Conservation (phyloP, 1,140 invertebrate genomes). For the Drosophila sechellia region DNA sequence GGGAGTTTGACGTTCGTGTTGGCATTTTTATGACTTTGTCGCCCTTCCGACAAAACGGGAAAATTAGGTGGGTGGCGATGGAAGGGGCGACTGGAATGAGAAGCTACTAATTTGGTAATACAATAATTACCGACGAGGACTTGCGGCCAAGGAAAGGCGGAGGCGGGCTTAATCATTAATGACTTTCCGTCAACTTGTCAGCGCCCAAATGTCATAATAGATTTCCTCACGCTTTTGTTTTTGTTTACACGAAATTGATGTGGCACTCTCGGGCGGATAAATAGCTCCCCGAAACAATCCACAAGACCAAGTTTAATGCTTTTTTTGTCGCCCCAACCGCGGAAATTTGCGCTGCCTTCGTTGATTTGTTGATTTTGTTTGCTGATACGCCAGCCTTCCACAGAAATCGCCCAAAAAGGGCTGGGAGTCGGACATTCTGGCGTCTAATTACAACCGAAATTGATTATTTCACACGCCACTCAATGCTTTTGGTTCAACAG, state of each 20-base stretch:
- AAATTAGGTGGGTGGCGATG: background rate
- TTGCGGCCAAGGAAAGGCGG: background rate
- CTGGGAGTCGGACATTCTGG: conserved; percentile 9
- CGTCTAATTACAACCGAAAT: conserved; percentile 42
- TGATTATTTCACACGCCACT: conserved; percentile 25
- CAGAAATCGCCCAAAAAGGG: conserved; percentile 13
- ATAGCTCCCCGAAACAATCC: background rate
- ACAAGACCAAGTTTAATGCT: conserved; percentile 42
- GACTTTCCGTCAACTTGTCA: conserved; percentile 80
- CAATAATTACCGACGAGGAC: conserved; percentile 34
- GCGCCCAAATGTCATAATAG: conserved; percentile 76
- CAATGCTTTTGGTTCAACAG: too few species aligned
- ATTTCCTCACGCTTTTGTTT: conserved; percentile 69
- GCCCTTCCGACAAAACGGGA: conserved; percentile 24
- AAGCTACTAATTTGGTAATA: conserved; percentile 46
- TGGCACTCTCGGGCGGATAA: conserved; percentile 31
- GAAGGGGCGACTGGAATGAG: background rate
- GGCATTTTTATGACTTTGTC: conserved; percentile 55
- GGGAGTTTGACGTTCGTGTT: conserved; percentile 39
- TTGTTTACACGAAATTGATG: conserved; percentile 55
- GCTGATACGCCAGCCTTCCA: conserved; percentile 47
- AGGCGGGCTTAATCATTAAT: conserved; percentile 60
- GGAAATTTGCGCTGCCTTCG: conserved; percentile 31
- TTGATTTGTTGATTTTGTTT: conserved; percentile 68
- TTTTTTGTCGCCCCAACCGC: conserved; percentile 13